A percentile compares a stretch with the other conserved stretches of the same genome.
phyloP scores from a whole-genome alignment of 2,113 vertebrate species.

The Galbula dea region DNA sequence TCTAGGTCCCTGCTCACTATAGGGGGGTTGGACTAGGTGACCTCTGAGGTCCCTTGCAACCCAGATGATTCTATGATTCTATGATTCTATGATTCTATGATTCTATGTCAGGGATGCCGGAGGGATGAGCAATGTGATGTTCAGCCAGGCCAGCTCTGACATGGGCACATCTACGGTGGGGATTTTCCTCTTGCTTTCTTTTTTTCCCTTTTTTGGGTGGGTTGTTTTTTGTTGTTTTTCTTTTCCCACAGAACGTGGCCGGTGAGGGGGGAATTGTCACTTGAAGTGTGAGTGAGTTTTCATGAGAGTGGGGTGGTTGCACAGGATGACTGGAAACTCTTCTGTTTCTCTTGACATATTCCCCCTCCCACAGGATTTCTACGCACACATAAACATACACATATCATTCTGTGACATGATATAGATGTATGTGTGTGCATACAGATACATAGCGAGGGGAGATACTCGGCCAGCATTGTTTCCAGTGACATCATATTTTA shows the following conservation, averaged over 20 bases:
- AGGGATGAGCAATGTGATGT: background rate
- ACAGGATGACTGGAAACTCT: background rate
- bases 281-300: background rate
- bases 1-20: too few relatives aligned
- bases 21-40: too few relatives aligned
- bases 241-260: background rate
- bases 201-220: background rate
- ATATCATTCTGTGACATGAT: too few relatives aligned
- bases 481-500: fast-evolving
- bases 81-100: too few relatives aligned
- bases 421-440: background rate
- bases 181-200: background rate
- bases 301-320: background rate
- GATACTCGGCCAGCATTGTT: background rate
- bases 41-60: too few relatives aligned
- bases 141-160: background rate
- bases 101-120: background rate
- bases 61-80: too few relatives aligned
- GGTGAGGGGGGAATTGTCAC: fast-evolving
- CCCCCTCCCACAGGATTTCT: background rate
- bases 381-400: fast-evolving
- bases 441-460: background rate
- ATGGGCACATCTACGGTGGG: background rate
- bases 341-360: background rate
- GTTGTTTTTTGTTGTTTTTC: too few relatives aligned